A percentile compares a stretch with the other conserved stretches of the same genome.
phyloP scores from a whole-genome alignment of 2,797 vertebrate genomes.

The Onychomys leucogaster region DNA sequence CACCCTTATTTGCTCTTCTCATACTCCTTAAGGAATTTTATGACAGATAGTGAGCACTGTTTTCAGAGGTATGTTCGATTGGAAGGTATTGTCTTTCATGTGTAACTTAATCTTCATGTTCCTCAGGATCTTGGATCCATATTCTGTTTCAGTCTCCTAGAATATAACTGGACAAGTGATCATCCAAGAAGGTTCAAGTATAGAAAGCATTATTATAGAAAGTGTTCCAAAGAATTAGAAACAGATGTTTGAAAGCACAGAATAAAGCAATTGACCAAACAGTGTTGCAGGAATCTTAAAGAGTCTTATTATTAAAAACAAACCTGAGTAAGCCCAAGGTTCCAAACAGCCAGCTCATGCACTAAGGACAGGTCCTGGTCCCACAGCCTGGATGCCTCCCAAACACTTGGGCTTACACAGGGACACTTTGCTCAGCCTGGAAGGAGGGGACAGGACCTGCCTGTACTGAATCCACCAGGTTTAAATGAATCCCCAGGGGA shows the following conservation, averaged over 20 bases:
- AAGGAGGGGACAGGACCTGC: too few species aligned
- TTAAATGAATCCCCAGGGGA: too few species aligned
- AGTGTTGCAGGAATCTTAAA: too few species aligned
- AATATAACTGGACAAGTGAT: conserved; percentile 44
- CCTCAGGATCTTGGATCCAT: conserved; percentile 43
- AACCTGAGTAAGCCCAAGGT: too few species aligned
- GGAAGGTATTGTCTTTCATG: not conserved
- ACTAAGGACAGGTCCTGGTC: too few species aligned
- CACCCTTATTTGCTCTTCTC: not conserved
- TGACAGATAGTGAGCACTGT: not conserved
- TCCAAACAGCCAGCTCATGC: too few species aligned
- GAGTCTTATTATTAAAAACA: too few species aligned
- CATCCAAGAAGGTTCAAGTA: not conserved
- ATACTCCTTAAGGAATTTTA: not conserved
- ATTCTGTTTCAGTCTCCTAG: not conserved
- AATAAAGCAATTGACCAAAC: conserved; percentile 27
- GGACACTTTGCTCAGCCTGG: too few species aligned
- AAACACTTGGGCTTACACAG: too few species aligned
- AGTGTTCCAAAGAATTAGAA: conserved; percentile 6
- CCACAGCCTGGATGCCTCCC: too few species aligned
- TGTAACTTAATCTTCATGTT: not conserved
- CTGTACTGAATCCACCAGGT: too few species aligned
- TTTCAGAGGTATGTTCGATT: conserved; percentile 26
- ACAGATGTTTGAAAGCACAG: not conserved
- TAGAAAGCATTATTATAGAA: conserved; percentile 12